Percentiles rank a stretch among this genome's conserved stretches.
Evolutionary conservation across 1,140 invertebrate genomes (phyloP).

Genomic region (Trypoxylus dichotomus): DNA sequence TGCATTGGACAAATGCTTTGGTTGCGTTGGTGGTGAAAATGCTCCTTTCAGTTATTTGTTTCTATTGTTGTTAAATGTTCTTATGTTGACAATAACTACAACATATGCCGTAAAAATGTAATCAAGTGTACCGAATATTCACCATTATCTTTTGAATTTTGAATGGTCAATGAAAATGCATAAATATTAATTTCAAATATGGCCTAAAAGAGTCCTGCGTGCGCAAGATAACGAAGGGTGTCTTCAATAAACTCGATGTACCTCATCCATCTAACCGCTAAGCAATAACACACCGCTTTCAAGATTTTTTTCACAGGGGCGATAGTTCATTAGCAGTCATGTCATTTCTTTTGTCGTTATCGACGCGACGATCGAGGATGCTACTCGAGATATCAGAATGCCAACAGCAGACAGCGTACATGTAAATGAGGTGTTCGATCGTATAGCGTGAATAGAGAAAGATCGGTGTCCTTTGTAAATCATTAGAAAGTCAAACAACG

Average conservation of each 20-base stretch:
- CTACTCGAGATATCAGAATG: constrained; percentile 7
- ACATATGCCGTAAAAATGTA: too few relatives aligned
- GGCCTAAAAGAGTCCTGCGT: too few relatives aligned
- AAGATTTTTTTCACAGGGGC: not conserved
- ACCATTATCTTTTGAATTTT: too few relatives aligned
- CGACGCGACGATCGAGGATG: not conserved
- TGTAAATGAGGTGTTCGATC: not conserved
- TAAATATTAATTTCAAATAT: too few relatives aligned
- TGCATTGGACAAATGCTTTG: too few relatives aligned
- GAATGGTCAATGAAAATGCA: too few relatives aligned
- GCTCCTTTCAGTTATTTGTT: too few relatives aligned
- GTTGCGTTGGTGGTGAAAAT: too few relatives aligned
- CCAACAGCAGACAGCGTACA: not conserved
- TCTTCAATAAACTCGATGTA: not conserved
- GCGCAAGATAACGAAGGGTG: too few relatives aligned
- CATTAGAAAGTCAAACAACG: not conserved
- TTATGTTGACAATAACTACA: too few relatives aligned
- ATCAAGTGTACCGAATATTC: too few relatives aligned
- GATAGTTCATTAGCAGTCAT: constrained; percentile 1
- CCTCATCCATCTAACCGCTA: not conserved
- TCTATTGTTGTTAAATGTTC: too few relatives aligned
- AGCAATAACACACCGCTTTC: not conserved
- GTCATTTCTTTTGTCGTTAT: constrained; percentile 9
- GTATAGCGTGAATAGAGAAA: not conserved
- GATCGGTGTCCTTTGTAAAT: not conserved